These are phyloP conservation scores for Tetanocera ferruginea DNA, from an alignment of 2,888 invertebrate genomes.

Conservation along the genomic window DNA sequence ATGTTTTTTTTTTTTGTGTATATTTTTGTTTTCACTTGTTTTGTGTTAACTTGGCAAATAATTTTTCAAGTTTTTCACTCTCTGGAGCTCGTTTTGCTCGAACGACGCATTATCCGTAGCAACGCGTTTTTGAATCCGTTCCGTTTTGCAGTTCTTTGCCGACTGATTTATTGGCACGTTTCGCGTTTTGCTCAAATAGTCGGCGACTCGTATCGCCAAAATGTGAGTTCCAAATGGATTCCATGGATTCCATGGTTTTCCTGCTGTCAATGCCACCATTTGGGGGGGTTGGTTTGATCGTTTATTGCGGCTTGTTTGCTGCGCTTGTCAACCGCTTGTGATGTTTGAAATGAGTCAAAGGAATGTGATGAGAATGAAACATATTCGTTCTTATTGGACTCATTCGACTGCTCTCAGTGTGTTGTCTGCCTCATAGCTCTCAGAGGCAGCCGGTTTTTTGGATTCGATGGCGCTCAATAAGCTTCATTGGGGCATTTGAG, in stretches of 20 bases:
- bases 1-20: background rate
- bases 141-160: conserved; percentile 46
- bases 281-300: background rate
- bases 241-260: background rate
- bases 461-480: background rate
- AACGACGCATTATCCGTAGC: background rate
- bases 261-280: background rate
- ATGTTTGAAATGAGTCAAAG: background rate
- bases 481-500: too few relatives aligned
- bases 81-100: conserved; percentile 18
- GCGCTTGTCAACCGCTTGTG: background rate
- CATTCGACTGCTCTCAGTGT: background rate
- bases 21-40: background rate
- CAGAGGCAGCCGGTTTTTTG: background rate
- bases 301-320: background rate
- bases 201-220: conserved; percentile 20
- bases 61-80: conserved; percentile 25
- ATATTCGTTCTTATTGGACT: background rate
- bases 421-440: background rate
- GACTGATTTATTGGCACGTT: conserved; percentile 53
- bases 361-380: background rate
- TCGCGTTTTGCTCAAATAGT: conserved; percentile 49
- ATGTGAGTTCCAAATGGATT: conserved; percentile 8
- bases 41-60: background rate
- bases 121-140: conserved; percentile 18